A percentile compares a stretch with the other conserved stretches of the same genome.
phyloP scores from a whole-genome alignment of 2,888 invertebrate species.

The Mongoloraphidia duomilia region DNA sequence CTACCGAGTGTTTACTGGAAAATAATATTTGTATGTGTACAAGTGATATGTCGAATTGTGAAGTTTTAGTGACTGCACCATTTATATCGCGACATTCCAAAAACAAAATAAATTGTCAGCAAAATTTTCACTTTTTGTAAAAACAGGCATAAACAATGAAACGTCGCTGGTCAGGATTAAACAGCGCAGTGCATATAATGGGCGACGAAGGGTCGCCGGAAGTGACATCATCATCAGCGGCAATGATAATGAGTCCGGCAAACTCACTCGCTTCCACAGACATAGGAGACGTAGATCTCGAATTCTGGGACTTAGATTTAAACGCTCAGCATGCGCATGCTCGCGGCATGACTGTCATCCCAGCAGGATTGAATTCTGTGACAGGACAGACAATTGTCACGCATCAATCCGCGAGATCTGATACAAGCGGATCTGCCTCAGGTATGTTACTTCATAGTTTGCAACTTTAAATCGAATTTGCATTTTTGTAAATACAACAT shows the following conservation, averaged over 20 bases:
- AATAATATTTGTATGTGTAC: too few relatives aligned
- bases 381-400: constrained; percentile 26
- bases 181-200: constrained; percentile 55
- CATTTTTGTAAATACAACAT: too few relatives aligned
- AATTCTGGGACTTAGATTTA: constrained; percentile 63
- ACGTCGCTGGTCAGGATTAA: constrained; percentile 54
- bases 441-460: constrained; percentile 19
- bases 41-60: too few relatives aligned
- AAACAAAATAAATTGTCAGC: too few relatives aligned
- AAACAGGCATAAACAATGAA: constrained; percentile 42
- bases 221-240: constrained; percentile 61
- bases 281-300: constrained; percentile 61
- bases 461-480: too few relatives aligned
- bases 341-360: constrained; percentile 24
- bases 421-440: constrained; percentile 31
- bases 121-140: too few relatives aligned
- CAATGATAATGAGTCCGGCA: constrained; percentile 53
- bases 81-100: too few relatives aligned
- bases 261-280: constrained; percentile 62
- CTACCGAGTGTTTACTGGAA: too few relatives aligned
- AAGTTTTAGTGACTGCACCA: too few relatives aligned
- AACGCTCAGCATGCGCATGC: constrained; percentile 30
- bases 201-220: constrained; percentile 61
- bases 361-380: constrained; percentile 10
- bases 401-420: constrained; percentile 27